These are phyloP conservation scores for Sporophila hypoxantha DNA, from an alignment of 2,113 vertebrate genomes.

Conservation along the genomic window DNA sequence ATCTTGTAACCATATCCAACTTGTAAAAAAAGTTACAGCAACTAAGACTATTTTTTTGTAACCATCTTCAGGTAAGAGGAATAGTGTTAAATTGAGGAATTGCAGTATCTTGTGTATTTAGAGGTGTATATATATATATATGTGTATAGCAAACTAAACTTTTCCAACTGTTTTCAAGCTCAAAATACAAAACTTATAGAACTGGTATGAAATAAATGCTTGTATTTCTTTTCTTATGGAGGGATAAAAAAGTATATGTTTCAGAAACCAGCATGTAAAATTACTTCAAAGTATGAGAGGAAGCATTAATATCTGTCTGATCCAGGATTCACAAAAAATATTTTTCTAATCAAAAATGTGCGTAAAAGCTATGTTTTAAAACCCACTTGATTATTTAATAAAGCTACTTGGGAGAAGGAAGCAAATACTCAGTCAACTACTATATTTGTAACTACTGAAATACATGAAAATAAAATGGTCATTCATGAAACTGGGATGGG, in stretches of 20 bases:
- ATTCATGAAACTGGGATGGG: background rate
- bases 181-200: slow-evolving; percentile 4
- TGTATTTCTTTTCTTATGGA: slow-evolving; percentile 33
- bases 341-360: slow-evolving; percentile 40
- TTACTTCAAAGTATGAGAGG: background rate
- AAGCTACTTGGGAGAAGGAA: slow-evolving; percentile 8
- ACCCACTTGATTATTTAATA: slow-evolving; percentile 6
- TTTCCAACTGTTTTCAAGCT: slow-evolving; percentile 41
- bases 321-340: slow-evolving; percentile 3
- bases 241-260: background rate
- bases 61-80: slow-evolving; percentile 17
- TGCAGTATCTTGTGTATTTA: slow-evolving; percentile 38
- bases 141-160: slow-evolving; percentile 20
- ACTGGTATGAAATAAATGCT: slow-evolving; percentile 42
- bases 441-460: slow-evolving; percentile 11
- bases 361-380: slow-evolving; percentile 38
- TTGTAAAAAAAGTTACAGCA: background rate
- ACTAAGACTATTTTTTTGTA: slow-evolving; percentile 30
- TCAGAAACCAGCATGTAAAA: background rate
- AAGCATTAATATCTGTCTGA: background rate
- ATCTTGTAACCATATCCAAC: slow-evolving; percentile 13
- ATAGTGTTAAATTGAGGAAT: slow-evolving; percentile 6
- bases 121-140: background rate
- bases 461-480: background rate
- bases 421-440: background rate